Percentiles rank a stretch among this genome's conserved stretches.
These are phyloP conservation scores for Cyclophora albipunctata DNA, from an alignment of 2,888 invertebrate genomes.

Conservation along the genomic window DNA sequence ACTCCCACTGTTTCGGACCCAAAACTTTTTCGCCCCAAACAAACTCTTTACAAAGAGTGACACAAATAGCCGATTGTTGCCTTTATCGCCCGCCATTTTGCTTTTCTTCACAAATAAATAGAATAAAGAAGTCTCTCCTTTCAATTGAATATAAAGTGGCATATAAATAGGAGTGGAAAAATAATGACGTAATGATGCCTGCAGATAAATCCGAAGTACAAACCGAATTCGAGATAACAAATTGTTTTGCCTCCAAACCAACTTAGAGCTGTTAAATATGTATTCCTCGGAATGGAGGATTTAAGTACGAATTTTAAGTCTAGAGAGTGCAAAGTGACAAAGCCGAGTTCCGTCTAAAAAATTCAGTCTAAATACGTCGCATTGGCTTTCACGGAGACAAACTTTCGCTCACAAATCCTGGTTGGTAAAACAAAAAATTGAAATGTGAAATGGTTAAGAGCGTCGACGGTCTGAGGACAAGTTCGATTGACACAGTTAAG, in stretches of 20 bases:
- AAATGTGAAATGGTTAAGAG: conserved; percentile 34
- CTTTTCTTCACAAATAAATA: conserved; percentile 1
- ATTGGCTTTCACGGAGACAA: conserved; percentile 26
- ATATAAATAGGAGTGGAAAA: background rate
- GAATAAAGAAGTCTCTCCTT: background rate
- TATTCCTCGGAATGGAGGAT: conserved; percentile 6
- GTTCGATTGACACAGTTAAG: conserved; percentile 32
- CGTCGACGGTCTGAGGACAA: conserved; percentile 28
- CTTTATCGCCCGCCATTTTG: conserved; percentile 7
- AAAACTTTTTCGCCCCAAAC: conserved; percentile 29
- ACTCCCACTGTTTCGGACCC: conserved; percentile 22
- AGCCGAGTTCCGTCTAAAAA: conserved; percentile 13
- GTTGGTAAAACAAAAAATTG: conserved; percentile 32
- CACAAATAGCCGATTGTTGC: conserved; percentile 12
- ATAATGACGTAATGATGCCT: background rate
- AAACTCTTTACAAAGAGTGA: conserved; percentile 16
- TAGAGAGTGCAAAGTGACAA: conserved; percentile 6
- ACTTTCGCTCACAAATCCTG: conserved; percentile 29
- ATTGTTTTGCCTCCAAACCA: background rate
- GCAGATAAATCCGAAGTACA: background rate
- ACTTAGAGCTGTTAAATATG: conserved; percentile 6
- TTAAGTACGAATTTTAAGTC: conserved; percentile 5
- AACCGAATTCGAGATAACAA: background rate
- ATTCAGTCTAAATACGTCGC: conserved; percentile 21
- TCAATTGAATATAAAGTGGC: background rate